Percentiles rank a stretch among this genome's conserved stretches.
Evolutionary conservation across 2,888 invertebrate genomes (phyloP).

Genomic region (Eristalis tenax): DNA sequence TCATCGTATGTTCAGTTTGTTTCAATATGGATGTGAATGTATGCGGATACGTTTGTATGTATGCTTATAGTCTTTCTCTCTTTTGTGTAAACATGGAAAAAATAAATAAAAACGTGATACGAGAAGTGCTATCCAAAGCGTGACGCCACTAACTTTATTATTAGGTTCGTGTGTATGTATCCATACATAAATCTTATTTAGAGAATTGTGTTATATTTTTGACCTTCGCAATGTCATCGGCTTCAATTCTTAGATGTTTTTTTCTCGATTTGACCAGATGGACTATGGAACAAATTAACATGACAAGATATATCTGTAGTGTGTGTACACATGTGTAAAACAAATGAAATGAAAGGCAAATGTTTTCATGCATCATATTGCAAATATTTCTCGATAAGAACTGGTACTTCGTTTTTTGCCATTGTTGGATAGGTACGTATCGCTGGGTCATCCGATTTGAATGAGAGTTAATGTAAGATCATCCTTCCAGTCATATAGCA

Average conservation of each 20-base stretch:
- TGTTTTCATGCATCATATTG: background rate
- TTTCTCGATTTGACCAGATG: background rate
- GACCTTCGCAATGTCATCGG: slow-evolving; percentile 46
- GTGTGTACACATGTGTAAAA: background rate
- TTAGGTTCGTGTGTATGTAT: background rate
- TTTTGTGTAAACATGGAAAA: background rate
- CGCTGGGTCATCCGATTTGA: too few relatives aligned
- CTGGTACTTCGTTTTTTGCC: background rate
- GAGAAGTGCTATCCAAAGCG: background rate
- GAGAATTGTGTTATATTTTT: slow-evolving; percentile 21
- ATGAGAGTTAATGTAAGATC: too few relatives aligned
- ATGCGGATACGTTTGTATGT: background rate
- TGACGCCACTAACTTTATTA: slow-evolving; percentile 11
- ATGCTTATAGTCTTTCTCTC: background rate
- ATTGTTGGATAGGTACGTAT: too few relatives aligned
- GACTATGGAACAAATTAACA: background rate
- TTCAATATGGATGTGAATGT: background rate
- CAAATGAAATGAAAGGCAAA: background rate
- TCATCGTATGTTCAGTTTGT: background rate
- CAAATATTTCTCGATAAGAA: too few relatives aligned
- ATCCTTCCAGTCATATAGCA: too few relatives aligned
- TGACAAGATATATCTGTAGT: background rate
- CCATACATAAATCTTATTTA: background rate
- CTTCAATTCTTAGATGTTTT: background rate
- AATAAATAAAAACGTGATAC: slow-evolving; percentile 17